Conservation (phyloP, 1,140 invertebrate genomes). For the Pygmarrhopalites habei region DNA sequence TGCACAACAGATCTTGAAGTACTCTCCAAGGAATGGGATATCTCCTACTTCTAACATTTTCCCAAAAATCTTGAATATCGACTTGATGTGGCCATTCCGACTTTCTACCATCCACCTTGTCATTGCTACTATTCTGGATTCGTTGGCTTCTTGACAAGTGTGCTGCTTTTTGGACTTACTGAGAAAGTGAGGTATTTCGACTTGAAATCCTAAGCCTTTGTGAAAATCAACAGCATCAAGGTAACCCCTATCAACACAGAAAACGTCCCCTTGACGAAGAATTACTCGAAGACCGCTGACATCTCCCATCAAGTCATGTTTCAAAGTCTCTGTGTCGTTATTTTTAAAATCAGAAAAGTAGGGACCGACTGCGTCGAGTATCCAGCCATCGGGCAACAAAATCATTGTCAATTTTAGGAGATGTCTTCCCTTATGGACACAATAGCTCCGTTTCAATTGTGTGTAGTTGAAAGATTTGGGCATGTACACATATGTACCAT, state of each 20-base stretch:
- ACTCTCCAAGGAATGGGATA: background rate
- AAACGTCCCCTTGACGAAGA: slow-evolving; percentile 17
- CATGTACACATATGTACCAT: slow-evolving; percentile 27
- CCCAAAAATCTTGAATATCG: slow-evolving; percentile 10
- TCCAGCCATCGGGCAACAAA: slow-evolving; percentile 31
- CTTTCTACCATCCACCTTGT: slow-evolving; percentile 1
- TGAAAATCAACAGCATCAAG: background rate
- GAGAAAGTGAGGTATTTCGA: background rate
- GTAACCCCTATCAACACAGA: slow-evolving; percentile 13
- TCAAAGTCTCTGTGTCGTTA: slow-evolving; percentile 28
- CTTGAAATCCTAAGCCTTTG: background rate
- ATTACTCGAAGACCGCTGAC: slow-evolving; percentile 11
- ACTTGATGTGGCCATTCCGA: background rate
- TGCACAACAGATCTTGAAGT: slow-evolving; percentile 1
- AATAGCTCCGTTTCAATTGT: slow-evolving; percentile 13
- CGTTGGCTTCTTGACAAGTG: background rate
- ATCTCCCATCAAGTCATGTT: slow-evolving; percentile 14
- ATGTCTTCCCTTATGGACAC: slow-evolving; percentile 25
- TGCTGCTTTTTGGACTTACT: background rate
- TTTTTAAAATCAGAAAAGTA: slow-evolving; percentile 28
- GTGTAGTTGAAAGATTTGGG: slow-evolving; percentile 24
- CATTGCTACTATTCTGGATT: background rate
- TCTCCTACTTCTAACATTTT: background rate
- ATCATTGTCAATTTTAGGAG: slow-evolving; percentile 28
- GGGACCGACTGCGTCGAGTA: slow-evolving; percentile 26